A percentile compares a stretch with the other conserved stretches of the same genome.
Evolutionary conservation across 2,113 vertebrate species (phyloP).

Genomic region (Cavia aperea): DNA sequence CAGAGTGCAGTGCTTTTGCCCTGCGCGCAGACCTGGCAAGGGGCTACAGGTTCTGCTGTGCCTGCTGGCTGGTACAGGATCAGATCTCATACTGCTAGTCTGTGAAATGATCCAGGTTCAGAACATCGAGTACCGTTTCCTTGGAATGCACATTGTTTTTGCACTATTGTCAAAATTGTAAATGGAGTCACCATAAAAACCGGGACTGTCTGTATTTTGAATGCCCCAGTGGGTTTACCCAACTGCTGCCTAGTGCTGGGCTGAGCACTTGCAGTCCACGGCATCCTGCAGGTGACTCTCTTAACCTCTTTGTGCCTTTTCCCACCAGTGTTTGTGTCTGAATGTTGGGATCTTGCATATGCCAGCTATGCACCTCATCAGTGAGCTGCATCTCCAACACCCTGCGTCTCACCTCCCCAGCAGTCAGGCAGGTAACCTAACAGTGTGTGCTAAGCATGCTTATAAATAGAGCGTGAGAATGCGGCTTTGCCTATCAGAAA

Average conservation of each 20-base stretch:
- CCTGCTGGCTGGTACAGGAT: too few relatives aligned
- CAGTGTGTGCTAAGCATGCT: too few relatives aligned
- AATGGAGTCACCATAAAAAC: neutral
- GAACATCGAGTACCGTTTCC: neutral
- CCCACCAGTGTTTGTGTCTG: too few relatives aligned
- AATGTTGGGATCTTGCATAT: too few relatives aligned
- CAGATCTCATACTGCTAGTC: too few relatives aligned
- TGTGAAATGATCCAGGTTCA: neutral
- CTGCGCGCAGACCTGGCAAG: too few relatives aligned
- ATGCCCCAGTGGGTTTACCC: neutral
- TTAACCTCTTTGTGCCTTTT: neutral
- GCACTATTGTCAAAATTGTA: neutral
- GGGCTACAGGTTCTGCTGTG: too few relatives aligned
- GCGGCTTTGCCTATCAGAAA: neutral
- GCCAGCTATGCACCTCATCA: too few relatives aligned
- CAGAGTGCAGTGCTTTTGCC: too few relatives aligned
- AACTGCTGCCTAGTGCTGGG: too few relatives aligned
- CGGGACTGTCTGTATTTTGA: neutral
- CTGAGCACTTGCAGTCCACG: neutral
- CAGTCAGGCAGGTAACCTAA: neutral
- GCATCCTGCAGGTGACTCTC: accelerated
- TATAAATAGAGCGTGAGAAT: neutral
- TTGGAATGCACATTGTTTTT: neutral
- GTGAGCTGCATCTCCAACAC: too few relatives aligned
- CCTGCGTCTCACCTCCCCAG: neutral